Evolutionary conservation across 2,888 invertebrate species (phyloP).

Genomic region (Pandemis cinnamomeana): DNA sequence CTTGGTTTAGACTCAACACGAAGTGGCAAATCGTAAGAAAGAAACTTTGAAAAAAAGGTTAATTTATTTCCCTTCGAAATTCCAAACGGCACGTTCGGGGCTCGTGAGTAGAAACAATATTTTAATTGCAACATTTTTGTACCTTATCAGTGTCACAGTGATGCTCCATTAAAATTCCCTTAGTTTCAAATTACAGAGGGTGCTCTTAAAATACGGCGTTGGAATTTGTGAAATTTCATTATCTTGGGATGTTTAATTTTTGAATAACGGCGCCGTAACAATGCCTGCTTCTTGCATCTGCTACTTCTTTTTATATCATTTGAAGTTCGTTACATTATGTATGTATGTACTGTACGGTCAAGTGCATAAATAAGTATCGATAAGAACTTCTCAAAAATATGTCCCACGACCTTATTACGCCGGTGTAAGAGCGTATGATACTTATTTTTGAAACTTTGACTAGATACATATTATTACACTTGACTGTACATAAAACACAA

Average conservation of each 20-base stretch:
- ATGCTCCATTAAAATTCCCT: conserved; percentile 44
- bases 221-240: conserved; percentile 51
- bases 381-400: no score
- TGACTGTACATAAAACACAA: no score
- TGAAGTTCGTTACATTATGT: neutral
- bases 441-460: no score
- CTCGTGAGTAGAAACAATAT: conserved; percentile 24
- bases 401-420: no score
- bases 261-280: conserved; percentile 27
- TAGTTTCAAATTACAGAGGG: conserved; percentile 42
- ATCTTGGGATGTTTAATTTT: conserved; percentile 44
- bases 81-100: neutral
- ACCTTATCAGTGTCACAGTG: conserved; percentile 41
- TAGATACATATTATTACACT: no score
- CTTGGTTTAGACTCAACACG: neutral
- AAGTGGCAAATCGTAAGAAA: neutral
- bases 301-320: conserved; percentile 2
- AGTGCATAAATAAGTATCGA: no score
- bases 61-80: neutral
- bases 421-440: no score
- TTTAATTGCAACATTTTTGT: conserved; percentile 39
- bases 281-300: neutral
- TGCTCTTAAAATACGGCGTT: conserved; percentile 35
- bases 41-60: neutral
- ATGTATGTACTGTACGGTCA: no score